Conservation (phyloP, 2,113 vertebrate species). For the Stigmatopora argus region DNA sequence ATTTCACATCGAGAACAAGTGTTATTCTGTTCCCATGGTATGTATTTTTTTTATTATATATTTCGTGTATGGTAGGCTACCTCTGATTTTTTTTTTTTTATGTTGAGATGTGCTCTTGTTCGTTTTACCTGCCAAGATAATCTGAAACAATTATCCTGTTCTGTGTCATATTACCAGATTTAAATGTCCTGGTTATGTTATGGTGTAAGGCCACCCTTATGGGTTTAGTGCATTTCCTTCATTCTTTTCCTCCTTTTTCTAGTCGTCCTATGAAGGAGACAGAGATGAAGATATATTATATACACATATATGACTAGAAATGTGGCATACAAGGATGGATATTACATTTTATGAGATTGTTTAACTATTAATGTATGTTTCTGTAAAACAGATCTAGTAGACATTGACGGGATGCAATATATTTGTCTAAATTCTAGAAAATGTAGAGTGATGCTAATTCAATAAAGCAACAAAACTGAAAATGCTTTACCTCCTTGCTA, state of each 20-base stretch:
- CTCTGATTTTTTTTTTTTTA: no score
- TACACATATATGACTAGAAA: conserved; percentile 57
- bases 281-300: conserved; percentile 55
- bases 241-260: conserved; percentile 64
- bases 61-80: no score
- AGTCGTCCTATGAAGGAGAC: conserved; percentile 65
- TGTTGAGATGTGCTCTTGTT: no score
- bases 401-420: conserved; percentile 74
- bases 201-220: conserved; percentile 31
- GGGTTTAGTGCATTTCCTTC: conserved; percentile 72
- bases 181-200: no score
- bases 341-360: conserved; percentile 73
- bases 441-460: conserved; percentile 74
- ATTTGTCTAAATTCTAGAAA: conserved; percentile 74
- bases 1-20: no score
- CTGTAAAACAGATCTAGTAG: conserved; percentile 71
- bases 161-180: no score
- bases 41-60: no score
- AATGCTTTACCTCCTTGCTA: conserved; percentile 25
- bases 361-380: conserved; percentile 77
- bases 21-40: no score
- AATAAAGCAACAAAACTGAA: conserved; percentile 64
- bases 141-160: no score
- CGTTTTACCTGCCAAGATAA: no score
- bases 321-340: conserved; percentile 63